These are phyloP conservation scores for Rhodeus uyekii DNA, from an alignment of 2,797 vertebrate genomes.

Conservation along the genomic window DNA sequence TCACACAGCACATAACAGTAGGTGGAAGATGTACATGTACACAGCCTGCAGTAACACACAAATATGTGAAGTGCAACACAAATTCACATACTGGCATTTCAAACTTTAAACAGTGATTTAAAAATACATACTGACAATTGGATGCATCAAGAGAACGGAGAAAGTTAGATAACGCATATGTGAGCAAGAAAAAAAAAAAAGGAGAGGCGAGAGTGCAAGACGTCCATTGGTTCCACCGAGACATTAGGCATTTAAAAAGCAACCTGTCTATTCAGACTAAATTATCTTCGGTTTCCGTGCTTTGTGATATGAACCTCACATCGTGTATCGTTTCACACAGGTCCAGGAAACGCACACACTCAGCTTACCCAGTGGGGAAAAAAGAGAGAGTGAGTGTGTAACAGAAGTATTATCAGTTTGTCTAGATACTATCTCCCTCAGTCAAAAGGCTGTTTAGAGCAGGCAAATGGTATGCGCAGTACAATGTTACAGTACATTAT, in stretches of 20 bases:
- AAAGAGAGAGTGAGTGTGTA: constrained; percentile 46
- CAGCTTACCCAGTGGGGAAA: constrained; percentile 10
- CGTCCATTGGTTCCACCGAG: constrained; percentile 54
- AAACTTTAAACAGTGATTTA: not conserved
- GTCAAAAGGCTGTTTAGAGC: constrained; percentile 68
- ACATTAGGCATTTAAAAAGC: constrained; percentile 56
- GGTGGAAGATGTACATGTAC: constrained; percentile 64
- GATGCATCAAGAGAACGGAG: constrained; percentile 19
- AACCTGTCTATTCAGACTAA: constrained; percentile 56
- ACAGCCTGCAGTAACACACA: constrained; percentile 30
- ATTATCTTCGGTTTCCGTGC: constrained; percentile 57
- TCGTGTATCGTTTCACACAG: constrained; percentile 56
- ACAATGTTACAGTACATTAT: constrained; percentile 74
- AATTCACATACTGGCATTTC: constrained; percentile 3
- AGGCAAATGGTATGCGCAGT: constrained; percentile 70
- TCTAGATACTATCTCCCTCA: constrained; percentile 67
- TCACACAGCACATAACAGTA: constrained; percentile 80
- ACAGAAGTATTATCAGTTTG: constrained; percentile 72
- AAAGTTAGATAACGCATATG: constrained; percentile 55
- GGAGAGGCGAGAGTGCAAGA: constrained; percentile 56
- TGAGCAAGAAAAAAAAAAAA: not conserved
- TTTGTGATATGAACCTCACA: constrained; percentile 64
- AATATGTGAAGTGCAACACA: constrained; percentile 7
- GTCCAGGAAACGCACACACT: constrained; percentile 43
- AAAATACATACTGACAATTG: not conserved